A percentile compares a stretch with the other conserved stretches of the same genome.
phyloP scores from a whole-genome alignment of 2,113 vertebrate species.

The Cinclus mexicanus region DNA sequence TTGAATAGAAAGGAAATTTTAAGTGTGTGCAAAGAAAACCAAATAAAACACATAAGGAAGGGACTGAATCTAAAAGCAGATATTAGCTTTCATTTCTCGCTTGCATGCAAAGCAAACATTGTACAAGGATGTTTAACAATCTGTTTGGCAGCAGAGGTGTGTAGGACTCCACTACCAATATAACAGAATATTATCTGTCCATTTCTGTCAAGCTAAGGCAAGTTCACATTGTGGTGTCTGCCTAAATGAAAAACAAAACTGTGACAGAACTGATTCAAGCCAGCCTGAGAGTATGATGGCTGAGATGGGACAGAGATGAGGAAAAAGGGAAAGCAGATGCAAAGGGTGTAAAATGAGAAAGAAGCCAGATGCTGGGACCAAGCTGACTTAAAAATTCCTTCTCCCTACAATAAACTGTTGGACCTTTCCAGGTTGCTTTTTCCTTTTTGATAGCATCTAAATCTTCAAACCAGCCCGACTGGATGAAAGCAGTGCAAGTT shows the following conservation, averaged over 20 bases:
- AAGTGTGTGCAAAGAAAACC: neutral
- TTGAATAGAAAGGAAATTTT: neutral
- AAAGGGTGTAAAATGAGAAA: neutral
- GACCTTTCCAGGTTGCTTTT: neutral
- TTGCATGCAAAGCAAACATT: neutral
- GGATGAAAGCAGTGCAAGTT: neutral
- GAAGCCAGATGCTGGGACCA: neutral
- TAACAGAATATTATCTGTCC: neutral
- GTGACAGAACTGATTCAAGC: neutral
- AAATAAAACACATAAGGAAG: neutral
- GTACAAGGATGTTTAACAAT: slow-evolving; percentile 6
- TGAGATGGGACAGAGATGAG: neutral
- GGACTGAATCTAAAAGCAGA: neutral
- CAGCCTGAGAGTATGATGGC: neutral
- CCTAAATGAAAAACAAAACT: neutral
- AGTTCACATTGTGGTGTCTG: neutral
- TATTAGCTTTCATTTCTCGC: neutral
- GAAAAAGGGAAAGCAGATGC: neutral
- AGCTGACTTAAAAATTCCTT: neutral
- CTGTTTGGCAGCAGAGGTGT: neutral
- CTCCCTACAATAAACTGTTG: neutral
- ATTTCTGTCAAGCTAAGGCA: neutral
- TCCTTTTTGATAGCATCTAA: neutral
- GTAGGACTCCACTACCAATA: neutral
- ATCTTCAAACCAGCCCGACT: neutral